phyloP scores from a whole-genome alignment of 2,888 invertebrate genomes.

The Mesochorus sp. region DNA sequence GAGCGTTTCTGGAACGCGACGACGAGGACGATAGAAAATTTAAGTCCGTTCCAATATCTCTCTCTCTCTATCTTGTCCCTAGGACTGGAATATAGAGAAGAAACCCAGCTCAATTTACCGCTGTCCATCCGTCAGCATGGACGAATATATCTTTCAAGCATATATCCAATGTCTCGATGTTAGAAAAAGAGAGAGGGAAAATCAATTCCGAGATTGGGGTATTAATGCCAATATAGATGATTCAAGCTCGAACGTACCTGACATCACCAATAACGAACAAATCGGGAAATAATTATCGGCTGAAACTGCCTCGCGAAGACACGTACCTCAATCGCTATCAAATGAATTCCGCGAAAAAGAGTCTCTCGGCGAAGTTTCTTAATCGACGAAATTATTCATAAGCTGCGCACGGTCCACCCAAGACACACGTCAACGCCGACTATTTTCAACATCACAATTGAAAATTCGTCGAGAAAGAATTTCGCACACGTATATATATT shows the following conservation, averaged over 20 bases:
- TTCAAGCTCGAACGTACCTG: conserved; percentile 32
- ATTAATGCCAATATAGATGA: conserved; percentile 21
- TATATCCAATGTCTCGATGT: conserved; percentile 14
- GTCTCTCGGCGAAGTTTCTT: conserved; percentile 16
- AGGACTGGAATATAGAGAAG: conserved; percentile 25
- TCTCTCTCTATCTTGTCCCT: conserved; percentile 60
- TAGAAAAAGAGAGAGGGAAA: too few relatives aligned
- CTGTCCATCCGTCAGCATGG: conserved; percentile 62
- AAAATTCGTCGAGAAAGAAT: neutral
- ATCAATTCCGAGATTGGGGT: conserved; percentile 7
- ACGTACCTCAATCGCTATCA: neutral
- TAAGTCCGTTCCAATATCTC: conserved; percentile 66
- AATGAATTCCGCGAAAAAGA: too few relatives aligned
- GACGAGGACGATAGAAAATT: conserved; percentile 73
- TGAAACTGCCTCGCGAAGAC: neutral
- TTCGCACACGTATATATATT: too few relatives aligned
- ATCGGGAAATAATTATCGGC: conserved; percentile 42
- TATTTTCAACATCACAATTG: neutral
- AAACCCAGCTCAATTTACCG: conserved; percentile 70
- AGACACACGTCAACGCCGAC: too few relatives aligned
- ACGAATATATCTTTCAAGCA: conserved; percentile 1
- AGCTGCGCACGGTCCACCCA: too few relatives aligned
- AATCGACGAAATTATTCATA: conserved; percentile 41
- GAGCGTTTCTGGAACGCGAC: conserved; percentile 66
- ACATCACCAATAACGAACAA: conserved; percentile 46